Base-by-base conservation (phyloP, 2,113 vertebrate genomes). In the Labrus mixtus region DNA sequence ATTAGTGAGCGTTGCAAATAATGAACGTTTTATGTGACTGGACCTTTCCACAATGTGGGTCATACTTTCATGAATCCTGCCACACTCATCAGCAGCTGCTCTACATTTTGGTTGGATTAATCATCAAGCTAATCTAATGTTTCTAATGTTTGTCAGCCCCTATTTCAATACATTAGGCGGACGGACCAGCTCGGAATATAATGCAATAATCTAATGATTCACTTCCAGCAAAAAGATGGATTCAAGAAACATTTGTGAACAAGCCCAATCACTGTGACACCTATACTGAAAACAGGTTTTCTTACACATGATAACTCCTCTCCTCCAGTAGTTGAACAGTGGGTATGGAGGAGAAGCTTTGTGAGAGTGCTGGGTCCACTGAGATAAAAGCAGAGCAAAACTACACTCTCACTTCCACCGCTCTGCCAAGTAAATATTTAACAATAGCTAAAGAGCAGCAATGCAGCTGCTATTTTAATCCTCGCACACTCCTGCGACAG, bases 391-490 rank as follows among this genome's bases (percentile, higher is more conserved):
- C 79, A 58, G 57, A 79, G 78, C 48, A 79, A 79, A 82, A 71
- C 60, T 56, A 46, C 68, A 29, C 74, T 63, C 66, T 73, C 51
- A 62, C 79, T 84, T 79, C 51, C 64, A 72, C 87, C 11, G 81
- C 83, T 87, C 63, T 66, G 66, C 76, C 10, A 20, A 79, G 85
- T 91, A 84, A 91, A 88, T 88, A 83, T 90, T 86, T 80, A 86
- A 89, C 87, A 90, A 85, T 81, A 87, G 76, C 84, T 81, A 83
- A 86, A 87, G 76, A 82, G 85, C 84, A 86, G 77, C 67, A 19
- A 17, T 63, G 65, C 82, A 71, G 67, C 73, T 68, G 79, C 88
- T 88, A 88, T 90, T 91, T 91, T 88, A 89, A 92, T 88, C 89
- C 72, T 78, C 76, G 63, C 62, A 72, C 61, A 48, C 68, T 84